phyloP scores from a whole-genome alignment of 2,113 vertebrate species.

The Trogon melanurus region DNA sequence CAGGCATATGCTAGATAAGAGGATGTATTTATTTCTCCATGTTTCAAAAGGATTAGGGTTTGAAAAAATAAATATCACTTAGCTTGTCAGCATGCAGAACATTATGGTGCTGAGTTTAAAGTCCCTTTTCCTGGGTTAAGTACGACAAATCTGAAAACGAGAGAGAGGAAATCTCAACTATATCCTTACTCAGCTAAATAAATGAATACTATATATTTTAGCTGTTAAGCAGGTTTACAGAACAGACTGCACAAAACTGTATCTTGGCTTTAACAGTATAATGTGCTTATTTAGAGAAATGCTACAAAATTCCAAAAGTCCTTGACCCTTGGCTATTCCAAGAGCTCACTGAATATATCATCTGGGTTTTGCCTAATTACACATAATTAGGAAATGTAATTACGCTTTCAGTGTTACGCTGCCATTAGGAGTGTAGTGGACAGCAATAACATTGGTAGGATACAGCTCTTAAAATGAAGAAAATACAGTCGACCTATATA shows the following conservation, averaged over 20 bases:
- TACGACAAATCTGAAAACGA: conserved; percentile 66
- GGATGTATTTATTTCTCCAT: conserved; percentile 86
- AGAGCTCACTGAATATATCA: conserved; percentile 78
- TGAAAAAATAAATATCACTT: conserved; percentile 86
- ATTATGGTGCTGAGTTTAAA: conserved; percentile 75
- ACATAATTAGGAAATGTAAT: conserved; percentile 83
- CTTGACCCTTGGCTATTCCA: conserved; percentile 79
- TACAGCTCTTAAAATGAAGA: conserved; percentile 47
- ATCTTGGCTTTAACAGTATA: conserved; percentile 59
- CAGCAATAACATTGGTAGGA: conserved; percentile 46
- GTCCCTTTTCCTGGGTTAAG: conserved; percentile 73
- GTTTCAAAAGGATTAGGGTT: conserved; percentile 86
- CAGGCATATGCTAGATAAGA: conserved; percentile 84
- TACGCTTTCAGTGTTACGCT: conserved; percentile 73
- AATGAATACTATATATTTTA: conserved; percentile 75
- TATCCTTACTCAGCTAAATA: conserved; percentile 77
- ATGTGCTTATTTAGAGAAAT: conserved; percentile 77
- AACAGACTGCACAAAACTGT: conserved; percentile 62
- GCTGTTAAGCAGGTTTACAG: conserved; percentile 64
- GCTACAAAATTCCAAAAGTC: conserved; percentile 75
- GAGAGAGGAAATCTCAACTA: conserved; percentile 57
- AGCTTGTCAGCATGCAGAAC: conserved; percentile 79
- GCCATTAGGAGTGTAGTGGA: conserved; percentile 73
- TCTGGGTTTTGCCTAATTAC: conserved; percentile 84
- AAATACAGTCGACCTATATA: conserved; percentile 40